Conservation (phyloP, 2,113 vertebrate species). For the Rhombomys opimus region DNA sequence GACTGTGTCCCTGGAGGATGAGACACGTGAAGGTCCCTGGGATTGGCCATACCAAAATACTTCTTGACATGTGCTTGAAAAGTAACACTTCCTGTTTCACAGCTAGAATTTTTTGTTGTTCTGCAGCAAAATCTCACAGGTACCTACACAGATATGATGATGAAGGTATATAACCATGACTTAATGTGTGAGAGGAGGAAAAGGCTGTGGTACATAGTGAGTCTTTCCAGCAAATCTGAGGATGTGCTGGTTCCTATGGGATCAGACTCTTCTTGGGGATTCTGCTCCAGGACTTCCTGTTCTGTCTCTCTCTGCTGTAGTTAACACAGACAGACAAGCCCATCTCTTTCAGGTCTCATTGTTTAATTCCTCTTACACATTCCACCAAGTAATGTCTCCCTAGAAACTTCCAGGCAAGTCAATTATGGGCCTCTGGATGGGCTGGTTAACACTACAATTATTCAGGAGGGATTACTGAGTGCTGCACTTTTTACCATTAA, state of each 20-base stretch:
- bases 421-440: slow-evolving; percentile 70
- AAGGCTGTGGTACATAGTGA: rapidly evolving
- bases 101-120: not conserved
- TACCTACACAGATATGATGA: not conserved
- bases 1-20: not conserved
- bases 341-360: not conserved
- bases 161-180: not conserved
- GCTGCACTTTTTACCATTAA: slow-evolving; percentile 71
- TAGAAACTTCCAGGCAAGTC: slow-evolving; percentile 75
- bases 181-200: not conserved
- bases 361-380: not conserved
- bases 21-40: rapidly evolving
- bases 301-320: not conserved
- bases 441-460: slow-evolving; percentile 69
- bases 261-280: rapidly evolving
- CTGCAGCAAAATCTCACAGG: not conserved
- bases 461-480: slow-evolving; percentile 78
- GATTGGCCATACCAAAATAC: not conserved
- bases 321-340: not conserved
- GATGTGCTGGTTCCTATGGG: rapidly evolving
- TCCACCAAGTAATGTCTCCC: slow-evolving; percentile 60
- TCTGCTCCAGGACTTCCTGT: not conserved
- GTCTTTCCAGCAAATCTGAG: not conserved
- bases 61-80: not conserved
- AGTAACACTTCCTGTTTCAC: not conserved